Evolutionary conservation across 1,140 invertebrate genomes (phyloP).

Genomic region (Zelostemma sp.): DNA sequence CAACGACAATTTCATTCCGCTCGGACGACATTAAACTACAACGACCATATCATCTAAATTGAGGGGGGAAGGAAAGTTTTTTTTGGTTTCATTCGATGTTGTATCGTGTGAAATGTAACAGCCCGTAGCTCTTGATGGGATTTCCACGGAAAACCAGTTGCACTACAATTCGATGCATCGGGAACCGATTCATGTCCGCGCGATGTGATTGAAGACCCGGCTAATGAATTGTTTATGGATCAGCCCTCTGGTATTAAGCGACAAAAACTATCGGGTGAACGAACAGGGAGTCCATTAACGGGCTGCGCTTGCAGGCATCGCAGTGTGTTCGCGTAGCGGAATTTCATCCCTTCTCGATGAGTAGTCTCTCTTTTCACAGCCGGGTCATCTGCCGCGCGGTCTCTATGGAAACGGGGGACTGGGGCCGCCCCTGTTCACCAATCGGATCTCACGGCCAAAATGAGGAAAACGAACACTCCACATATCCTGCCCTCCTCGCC

Average conservation of each 20-base stretch:
- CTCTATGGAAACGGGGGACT: slow-evolving; percentile 71
- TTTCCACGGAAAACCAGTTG: slow-evolving; percentile 22
- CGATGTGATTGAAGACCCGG: slow-evolving; percentile 62
- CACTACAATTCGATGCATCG: slow-evolving; percentile 34
- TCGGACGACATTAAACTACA: background rate
- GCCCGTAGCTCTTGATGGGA: background rate
- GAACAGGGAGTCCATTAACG: slow-evolving; percentile 61
- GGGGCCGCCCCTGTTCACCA: slow-evolving; percentile 67
- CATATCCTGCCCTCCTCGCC: slow-evolving; percentile 36
- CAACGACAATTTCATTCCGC: slow-evolving; percentile 4
- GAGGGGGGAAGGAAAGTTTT: too few relatives aligned
- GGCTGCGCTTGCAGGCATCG: slow-evolving; percentile 45
- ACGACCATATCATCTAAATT: too few relatives aligned
- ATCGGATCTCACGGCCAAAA: slow-evolving; percentile 71
- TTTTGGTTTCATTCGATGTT: background rate
- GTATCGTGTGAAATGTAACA: slow-evolving; percentile 1
- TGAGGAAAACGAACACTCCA: slow-evolving; percentile 69
- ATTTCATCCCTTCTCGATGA: slow-evolving; percentile 30
- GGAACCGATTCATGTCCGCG: slow-evolving; percentile 41
- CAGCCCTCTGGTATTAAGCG: slow-evolving; percentile 32
- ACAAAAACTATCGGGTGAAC: slow-evolving; percentile 16
- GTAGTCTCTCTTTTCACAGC: slow-evolving; percentile 12
- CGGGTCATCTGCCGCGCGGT: slow-evolving; percentile 62
- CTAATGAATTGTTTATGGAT: slow-evolving; percentile 67
- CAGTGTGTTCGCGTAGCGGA: slow-evolving; percentile 48